Conservation (phyloP, 1,140 invertebrate species). For the Pseudomyrmex cubaensis region DNA sequence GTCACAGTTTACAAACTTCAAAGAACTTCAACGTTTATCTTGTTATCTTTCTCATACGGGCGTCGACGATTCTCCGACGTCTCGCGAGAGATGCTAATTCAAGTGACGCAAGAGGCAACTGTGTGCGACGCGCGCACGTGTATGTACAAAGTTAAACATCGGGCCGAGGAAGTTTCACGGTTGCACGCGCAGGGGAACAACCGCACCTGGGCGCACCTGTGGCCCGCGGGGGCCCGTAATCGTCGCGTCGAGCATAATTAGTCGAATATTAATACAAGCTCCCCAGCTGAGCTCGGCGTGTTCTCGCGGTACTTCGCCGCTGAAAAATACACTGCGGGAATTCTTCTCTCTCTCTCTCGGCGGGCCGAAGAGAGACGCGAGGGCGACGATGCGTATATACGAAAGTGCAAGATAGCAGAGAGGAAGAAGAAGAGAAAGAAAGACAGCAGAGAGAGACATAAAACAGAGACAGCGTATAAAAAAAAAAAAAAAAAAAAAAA, state of each 20-base stretch:
- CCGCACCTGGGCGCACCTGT: constrained; percentile 69
- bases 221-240: constrained; percentile 66
- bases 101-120: not conserved
- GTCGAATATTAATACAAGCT: constrained; percentile 70
- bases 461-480: not conserved
- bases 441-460: constrained; percentile 7
- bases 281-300: constrained; percentile 48
- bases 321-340: constrained; percentile 56
- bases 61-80: not conserved
- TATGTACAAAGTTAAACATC: constrained; percentile 11
- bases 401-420: not conserved
- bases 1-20: not conserved
- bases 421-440: not conserved
- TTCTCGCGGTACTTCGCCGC: constrained; percentile 19
- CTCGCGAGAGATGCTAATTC: constrained; percentile 1
- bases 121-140: too few species aligned
- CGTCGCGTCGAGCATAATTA: constrained; percentile 76
- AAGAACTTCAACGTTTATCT: not conserved
- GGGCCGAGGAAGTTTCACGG: constrained; percentile 23
- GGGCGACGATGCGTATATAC: not conserved
- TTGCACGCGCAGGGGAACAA: constrained; percentile 17
- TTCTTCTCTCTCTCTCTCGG: not conserved
- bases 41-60: not conserved
- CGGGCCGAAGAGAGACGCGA: not conserved
- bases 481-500: not conserved